Evolutionary conservation across 2,113 vertebrate genomes (phyloP), one percentile per base, ranked within the genome.

Genomic region (Pterophyllum scalare): DNA sequence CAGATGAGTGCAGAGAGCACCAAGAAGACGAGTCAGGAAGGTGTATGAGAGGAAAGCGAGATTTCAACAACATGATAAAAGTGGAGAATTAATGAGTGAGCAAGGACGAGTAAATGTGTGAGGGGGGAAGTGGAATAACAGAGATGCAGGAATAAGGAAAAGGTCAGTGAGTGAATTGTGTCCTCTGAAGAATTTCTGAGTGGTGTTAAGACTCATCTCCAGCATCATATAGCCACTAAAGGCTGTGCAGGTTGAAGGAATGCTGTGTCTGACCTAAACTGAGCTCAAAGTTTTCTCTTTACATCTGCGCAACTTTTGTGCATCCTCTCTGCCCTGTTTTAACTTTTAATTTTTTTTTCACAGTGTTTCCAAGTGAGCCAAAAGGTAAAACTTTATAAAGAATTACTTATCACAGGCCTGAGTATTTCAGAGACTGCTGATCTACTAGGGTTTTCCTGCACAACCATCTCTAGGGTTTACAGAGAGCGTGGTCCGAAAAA

Each of bases 131-230:
- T 9, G 15, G 24, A 78, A 40, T 22, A 40, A 9, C 59, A 35
- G 14, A 43, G 56, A 75, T 46, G 19, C 9, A 15, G 49, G 52
- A 74, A 35, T 3, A 24, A 52, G 61, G 17, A 8, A 81, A 91
- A 91, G 90, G 89, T 92, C 89, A 88, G 75, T 43, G n/a, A 77
- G 60, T 82, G 56, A 79, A 85, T 56, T 58, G 65, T 78, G 80
- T 90, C 78, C 70, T 72, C 72, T 80, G 62, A 80, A 87, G 83
- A 85, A 88, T 84, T 84, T 85, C 81, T 90, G 88, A 90, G 61
- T 10, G 2, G 24, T 80, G 58, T 85, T 80, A 84, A 64, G 59
- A 49, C 70, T 85, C 77, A 79, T 81, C 87, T 67, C 52, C 13
- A 12, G 60, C 67, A 64, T 84, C 64, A 11, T 13, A 26, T 35